A percentile compares a stretch with the other conserved stretches of the same genome.
These are phyloP conservation scores for Eurystomus glaucurus DNA, from an alignment of 2,797 vertebrate genomes.

Conservation along the genomic window DNA sequence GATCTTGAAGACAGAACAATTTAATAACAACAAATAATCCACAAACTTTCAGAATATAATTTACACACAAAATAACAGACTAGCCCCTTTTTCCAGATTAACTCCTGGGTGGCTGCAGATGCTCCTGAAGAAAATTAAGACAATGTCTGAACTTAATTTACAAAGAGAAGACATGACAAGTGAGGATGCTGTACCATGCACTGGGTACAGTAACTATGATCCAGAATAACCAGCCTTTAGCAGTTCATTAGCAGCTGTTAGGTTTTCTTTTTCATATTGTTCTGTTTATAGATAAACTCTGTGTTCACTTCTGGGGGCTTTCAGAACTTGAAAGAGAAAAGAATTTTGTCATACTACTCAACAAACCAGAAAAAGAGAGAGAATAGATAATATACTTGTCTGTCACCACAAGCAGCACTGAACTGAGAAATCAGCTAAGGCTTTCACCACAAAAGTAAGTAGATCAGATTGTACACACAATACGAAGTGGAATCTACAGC, in stretches of 20 bases:
- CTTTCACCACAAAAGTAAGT: not conserved
- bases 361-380: not conserved
- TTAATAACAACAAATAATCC: not conserved
- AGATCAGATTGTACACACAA: not conserved
- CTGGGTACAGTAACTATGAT: not conserved
- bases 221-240: slow-evolving; percentile 49
- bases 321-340: not conserved
- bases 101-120: not conserved
- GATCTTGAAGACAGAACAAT: slow-evolving; percentile 21
- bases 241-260: slow-evolving; percentile 48
- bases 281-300: slow-evolving; percentile 12
- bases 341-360: not conserved
- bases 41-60: slow-evolving; percentile 8
- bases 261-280: slow-evolving; percentile 45
- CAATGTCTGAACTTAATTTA: not conserved
- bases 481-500: not conserved
- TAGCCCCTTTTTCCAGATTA: not conserved
- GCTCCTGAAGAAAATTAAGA: not conserved
- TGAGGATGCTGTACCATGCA: not conserved
- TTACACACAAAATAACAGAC: slow-evolving; percentile 4
- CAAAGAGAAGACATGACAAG: not conserved
- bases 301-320: not conserved
- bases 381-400: not conserved
- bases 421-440: not conserved
- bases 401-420: not conserved